phyloP scores from a whole-genome alignment of 2,113 vertebrate genomes.

The Ranitomeya variabilis region DNA sequence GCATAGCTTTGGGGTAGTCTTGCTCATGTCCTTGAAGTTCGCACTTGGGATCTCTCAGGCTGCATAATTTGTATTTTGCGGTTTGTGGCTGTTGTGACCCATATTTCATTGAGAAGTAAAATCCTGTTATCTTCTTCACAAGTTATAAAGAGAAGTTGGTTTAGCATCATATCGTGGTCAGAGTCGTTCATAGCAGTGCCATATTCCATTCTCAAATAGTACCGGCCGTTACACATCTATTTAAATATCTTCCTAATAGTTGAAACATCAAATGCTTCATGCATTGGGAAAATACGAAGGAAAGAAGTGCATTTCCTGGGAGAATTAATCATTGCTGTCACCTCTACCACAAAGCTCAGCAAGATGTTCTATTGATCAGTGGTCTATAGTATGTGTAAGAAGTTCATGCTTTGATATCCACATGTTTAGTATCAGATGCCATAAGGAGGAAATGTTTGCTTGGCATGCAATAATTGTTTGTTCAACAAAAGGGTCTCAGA shows the following conservation, averaged over 20 bases:
- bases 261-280: background rate
- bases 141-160: no score
- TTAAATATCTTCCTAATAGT: background rate
- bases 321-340: background rate
- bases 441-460: background rate
- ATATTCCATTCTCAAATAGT: no score
- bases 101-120: background rate
- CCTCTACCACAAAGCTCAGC: background rate
- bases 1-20: no score
- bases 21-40: no score
- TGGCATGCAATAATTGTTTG: background rate
- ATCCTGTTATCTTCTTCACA: no score
- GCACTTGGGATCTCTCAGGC: no score
- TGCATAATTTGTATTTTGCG: no score
- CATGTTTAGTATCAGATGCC: constrained; percentile 15
- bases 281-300: background rate
- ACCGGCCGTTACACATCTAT: no score
- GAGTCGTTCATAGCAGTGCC: no score
- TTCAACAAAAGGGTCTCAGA: background rate
- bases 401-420: background rate
- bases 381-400: background rate
- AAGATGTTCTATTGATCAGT: background rate
- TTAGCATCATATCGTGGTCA: no score
- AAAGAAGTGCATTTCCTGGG: background rate
- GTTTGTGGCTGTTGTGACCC: no score